Conservation (phyloP, 1,140 invertebrate genomes). For the Dreissena polymorpha region DNA sequence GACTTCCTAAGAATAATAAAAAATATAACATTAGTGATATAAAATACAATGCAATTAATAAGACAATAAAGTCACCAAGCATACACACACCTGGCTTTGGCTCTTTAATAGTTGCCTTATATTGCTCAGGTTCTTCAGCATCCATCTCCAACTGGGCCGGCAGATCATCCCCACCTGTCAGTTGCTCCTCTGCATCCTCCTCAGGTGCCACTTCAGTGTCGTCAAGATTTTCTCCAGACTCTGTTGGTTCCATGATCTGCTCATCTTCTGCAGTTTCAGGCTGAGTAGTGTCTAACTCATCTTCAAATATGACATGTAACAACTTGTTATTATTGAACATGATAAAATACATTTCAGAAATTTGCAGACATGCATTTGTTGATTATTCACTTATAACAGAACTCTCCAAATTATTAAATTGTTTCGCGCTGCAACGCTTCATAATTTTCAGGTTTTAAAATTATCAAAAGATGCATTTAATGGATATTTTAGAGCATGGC, state of each 20-base stretch:
- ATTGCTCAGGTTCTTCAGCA: neutral
- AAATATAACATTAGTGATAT: neutral
- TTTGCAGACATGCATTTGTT: too few species aligned
- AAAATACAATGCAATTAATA: neutral
- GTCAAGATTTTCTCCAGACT: too few species aligned
- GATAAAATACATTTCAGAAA: neutral
- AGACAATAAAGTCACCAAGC: neutral
- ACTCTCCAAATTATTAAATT: too few species aligned
- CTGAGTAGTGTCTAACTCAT: too few species aligned
- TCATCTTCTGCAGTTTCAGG: too few species aligned
- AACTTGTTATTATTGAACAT: conserved; percentile 30
- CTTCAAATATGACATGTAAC: neutral
- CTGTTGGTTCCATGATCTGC: too few species aligned
- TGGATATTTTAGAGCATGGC: too few species aligned
- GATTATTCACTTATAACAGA: too few species aligned
- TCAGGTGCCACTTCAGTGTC: too few species aligned
- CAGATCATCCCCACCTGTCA: neutral
- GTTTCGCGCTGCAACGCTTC: too few species aligned
- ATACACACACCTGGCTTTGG: neutral
- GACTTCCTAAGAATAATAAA: conserved; percentile 9
- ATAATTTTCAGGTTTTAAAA: too few species aligned
- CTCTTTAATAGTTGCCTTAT: neutral
- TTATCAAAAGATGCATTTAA: too few species aligned
- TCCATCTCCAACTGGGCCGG: neutral
- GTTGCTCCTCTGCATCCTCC: neutral